Evolutionary conservation across 2,888 invertebrate species (phyloP).

Genomic region (Orthonychiurus folsomi): DNA sequence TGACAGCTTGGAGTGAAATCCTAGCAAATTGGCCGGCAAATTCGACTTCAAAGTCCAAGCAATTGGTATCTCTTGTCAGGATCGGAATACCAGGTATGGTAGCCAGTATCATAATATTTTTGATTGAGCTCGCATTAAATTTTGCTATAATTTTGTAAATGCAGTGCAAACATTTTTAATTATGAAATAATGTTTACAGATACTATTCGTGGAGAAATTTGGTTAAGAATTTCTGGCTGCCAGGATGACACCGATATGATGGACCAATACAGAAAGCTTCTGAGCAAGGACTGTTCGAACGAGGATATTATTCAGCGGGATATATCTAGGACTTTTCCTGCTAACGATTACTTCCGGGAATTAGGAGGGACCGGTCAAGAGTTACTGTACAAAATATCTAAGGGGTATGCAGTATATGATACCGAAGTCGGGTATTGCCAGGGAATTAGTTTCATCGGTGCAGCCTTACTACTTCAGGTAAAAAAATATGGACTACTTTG

Average conservation of each 20-base stretch:
- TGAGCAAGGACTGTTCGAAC: slow-evolving; percentile 90
- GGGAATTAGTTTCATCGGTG: slow-evolving; percentile 94
- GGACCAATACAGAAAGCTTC: slow-evolving; percentile 83
- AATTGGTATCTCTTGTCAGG: slow-evolving; percentile 67
- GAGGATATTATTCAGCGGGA: slow-evolving; percentile 93
- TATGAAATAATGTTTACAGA: no score
- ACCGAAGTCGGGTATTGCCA: slow-evolving; percentile 98
- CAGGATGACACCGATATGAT: slow-evolving; percentile 74
- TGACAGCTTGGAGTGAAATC: slow-evolving; percentile 88
- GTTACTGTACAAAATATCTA: slow-evolving; percentile 86
- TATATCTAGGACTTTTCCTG: slow-evolving; percentile 96
- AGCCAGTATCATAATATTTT: neutral
- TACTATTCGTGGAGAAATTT: slow-evolving; percentile 90
- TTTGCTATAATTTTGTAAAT: no score
- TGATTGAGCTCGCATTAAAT: no score
- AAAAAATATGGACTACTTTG: neutral
- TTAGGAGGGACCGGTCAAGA: slow-evolving; percentile 89
- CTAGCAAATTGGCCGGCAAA: slow-evolving; percentile 55
- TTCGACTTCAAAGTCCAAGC: slow-evolving; percentile 58
- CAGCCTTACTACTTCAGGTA: slow-evolving; percentile 89
- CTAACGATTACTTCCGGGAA: slow-evolving; percentile 95
- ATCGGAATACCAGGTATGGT: slow-evolving; percentile 64
- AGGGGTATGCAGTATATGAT: slow-evolving; percentile 95
- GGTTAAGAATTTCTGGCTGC: slow-evolving; percentile 87
- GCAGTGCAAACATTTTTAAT: no score